Percentiles rank a stretch among this genome's conserved stretches.
These are phyloP conservation scores for Labrus mixtus DNA, from an alignment of 2,113 vertebrate species.

Conservation along the genomic window DNA sequence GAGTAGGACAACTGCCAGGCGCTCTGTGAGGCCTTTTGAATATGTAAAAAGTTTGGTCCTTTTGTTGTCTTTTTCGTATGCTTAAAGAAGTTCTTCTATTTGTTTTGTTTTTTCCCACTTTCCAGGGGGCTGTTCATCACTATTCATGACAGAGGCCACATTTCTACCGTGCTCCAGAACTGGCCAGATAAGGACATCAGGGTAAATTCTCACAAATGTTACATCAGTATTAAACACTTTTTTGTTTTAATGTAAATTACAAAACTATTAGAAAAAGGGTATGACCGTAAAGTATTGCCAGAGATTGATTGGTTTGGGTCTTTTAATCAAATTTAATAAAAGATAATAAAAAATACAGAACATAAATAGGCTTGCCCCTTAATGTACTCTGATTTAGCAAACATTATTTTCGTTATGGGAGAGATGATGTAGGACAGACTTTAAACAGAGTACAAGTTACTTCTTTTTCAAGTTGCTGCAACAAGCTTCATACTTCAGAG, in stretches of 20 bases:
- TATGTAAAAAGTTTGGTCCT: not conserved
- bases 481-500: too few relatives aligned
- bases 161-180: conserved; percentile 90
- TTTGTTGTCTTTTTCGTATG: not conserved
- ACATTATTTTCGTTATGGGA: too few relatives aligned
- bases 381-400: too few relatives aligned
- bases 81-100: not conserved
- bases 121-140: conserved; percentile 95
- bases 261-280: not conserved
- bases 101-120: conserved; percentile 43
- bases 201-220: conserved; percentile 78
- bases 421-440: too few relatives aligned
- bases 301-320: too few relatives aligned
- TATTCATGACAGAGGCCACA: conserved; percentile 92
- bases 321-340: too few relatives aligned
- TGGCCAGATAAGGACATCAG: conserved; percentile 92
- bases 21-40: not conserved
- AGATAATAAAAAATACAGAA: too few relatives aligned
- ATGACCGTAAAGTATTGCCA: too few relatives aligned
- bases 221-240: not conserved
- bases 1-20: not conserved
- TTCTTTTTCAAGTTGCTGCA: too few relatives aligned
- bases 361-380: too few relatives aligned
- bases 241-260: not conserved
- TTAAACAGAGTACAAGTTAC: too few relatives aligned